Evolutionary conservation across 2,113 vertebrate species (phyloP).

Genomic region (Caranx melampygus): DNA sequence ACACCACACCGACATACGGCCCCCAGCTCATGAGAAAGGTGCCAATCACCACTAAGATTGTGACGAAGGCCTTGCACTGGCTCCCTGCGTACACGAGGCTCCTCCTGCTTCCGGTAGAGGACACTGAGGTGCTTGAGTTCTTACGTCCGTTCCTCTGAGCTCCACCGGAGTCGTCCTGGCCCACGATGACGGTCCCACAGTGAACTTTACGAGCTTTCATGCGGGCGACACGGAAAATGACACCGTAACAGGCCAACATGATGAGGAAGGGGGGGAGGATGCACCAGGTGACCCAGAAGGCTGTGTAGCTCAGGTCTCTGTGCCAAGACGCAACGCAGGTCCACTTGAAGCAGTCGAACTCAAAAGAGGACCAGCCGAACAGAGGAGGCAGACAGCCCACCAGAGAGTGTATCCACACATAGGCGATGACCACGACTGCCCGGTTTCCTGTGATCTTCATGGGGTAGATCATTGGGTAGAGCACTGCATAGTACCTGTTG

Average conservation of each 20-base stretch:
- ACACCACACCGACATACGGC: conserved; percentile 93
- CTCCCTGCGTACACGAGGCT: conserved; percentile 95
- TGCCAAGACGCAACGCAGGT: conserved; percentile 97
- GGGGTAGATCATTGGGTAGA: conserved; percentile 98
- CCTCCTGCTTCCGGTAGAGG: conserved; percentile 91
- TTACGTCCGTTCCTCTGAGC: conserved; percentile 89
- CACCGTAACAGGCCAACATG: conserved; percentile 95
- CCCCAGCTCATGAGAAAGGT: conserved; percentile 95
- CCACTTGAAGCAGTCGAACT: conserved; percentile 98
- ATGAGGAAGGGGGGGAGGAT: conserved; percentile 88
- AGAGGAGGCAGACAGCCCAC: conserved; percentile 95
- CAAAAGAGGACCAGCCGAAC: conserved; percentile 95
- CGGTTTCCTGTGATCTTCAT: conserved; percentile 99
- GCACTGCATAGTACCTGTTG: conserved; percentile 95
- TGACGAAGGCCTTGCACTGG: conserved; percentile 97
- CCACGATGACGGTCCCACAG: conserved; percentile 89
- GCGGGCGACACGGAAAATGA: conserved; percentile 97
- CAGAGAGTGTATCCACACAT: conserved; percentile 96
- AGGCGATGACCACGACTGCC: conserved; percentile 90
- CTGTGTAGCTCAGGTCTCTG: conserved; percentile 89
- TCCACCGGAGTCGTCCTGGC: conserved; percentile 81
- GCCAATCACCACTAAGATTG: conserved; percentile 95
- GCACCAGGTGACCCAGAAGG: conserved; percentile 97
- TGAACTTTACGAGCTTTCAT: conserved; percentile 97
- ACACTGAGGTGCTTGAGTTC: conserved; percentile 95